These are phyloP conservation scores for Melinopterus prodromus DNA, from an alignment of 2,888 invertebrate species.

Conservation along the genomic window DNA sequence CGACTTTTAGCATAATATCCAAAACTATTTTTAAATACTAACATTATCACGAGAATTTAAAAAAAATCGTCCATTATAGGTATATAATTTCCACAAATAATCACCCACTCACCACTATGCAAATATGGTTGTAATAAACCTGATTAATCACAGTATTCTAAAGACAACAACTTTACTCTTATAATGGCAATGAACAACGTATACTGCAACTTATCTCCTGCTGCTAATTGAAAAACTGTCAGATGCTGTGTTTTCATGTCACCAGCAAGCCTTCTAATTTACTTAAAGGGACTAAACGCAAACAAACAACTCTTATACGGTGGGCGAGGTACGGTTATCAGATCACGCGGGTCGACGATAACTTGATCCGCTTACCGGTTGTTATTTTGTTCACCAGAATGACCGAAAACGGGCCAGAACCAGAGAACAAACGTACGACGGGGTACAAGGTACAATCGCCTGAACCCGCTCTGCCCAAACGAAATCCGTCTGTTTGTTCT, in stretches of 20 bases:
- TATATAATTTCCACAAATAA: too few relatives aligned
- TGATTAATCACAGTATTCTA: too few relatives aligned
- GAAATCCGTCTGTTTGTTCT: neutral
- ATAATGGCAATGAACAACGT: neutral
- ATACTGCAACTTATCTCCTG: neutral
- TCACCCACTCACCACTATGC: too few relatives aligned
- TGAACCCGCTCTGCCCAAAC: neutral
- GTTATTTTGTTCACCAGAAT: neutral
- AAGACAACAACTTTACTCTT: neutral
- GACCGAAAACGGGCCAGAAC: neutral
- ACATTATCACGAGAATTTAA: too few relatives aligned
- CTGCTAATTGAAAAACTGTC: neutral
- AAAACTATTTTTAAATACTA: too few relatives aligned
- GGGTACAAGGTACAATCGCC: neutral
- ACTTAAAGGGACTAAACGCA: neutral
- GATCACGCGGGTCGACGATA: neutral
- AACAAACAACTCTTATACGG: neutral
- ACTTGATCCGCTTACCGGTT: neutral
- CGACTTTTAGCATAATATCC: too few relatives aligned
- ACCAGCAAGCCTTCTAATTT: constrained; percentile 4
- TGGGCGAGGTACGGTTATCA: neutral
- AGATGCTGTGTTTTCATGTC: neutral
- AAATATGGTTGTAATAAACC: too few relatives aligned
- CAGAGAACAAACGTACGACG: neutral
- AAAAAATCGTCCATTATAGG: too few relatives aligned